Base-by-base conservation (phyloP, 92 coral and sea anemone genomes). In the Actinernus sp. region DNA sequence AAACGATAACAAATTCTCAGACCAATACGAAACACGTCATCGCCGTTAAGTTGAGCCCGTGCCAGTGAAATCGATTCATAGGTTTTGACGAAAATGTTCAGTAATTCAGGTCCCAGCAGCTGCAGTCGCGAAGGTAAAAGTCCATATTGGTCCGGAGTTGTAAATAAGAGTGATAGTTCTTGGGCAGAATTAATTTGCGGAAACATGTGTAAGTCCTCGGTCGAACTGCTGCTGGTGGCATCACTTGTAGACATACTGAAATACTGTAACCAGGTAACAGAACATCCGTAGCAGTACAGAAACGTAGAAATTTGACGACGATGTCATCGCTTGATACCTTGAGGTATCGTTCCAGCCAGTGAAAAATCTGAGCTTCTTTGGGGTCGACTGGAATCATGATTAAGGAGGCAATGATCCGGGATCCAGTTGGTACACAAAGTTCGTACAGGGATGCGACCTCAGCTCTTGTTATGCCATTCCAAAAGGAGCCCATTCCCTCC, bases 291-390 rank as follows among this genome's bases (percentile, higher is more conserved):
- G 67, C 82, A 3, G 83, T 78, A 63, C 74, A 78, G 55, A 79
- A 85, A 34, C 86, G 48, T 24, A 85, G 65, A 44, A 85, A 71
- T 38, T 65, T 56, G 12, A 37, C 26, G 46, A 78, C 51, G 14
- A 85, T 65, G 25, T 57, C 73, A 41, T 72, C 47, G 14, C 48
- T 58, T 12, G 79, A 49, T 12, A 81, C 64, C 58, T 31, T 71
- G 49, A 85, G 65, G 22, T 85, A 85, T 30, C 87, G 45, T 37
- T 80, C 33, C 49, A 85, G 60, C 86, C 92, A 85, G 24, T 70
- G 54, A n/a, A 50, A 66, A n/a, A 51, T 31, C 34, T 66, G 74
- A 1, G 17, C 46, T 50, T 66, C 61, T 22, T 66, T 66, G 3
- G 74, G 0, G 44, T 66, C 74, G 8, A 17, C 4, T 26, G 62